These are phyloP conservation scores for Catostylus mosaicus DNA, from an alignment of 30 jellyfish, hydroid and myxozoan species.

Conservation along the genomic window DNA sequence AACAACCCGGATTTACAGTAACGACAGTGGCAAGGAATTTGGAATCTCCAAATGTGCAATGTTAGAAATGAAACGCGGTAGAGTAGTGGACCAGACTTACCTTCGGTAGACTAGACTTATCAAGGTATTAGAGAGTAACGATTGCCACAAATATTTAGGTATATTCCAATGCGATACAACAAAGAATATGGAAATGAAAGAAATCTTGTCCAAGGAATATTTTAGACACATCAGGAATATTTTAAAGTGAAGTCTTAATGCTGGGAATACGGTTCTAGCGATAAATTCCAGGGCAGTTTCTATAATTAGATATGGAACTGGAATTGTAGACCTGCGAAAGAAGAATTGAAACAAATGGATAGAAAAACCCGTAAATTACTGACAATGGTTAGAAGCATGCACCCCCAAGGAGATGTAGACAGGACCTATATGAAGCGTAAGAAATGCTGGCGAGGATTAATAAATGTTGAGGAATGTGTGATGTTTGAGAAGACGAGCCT, in stretches of 20 bases:
- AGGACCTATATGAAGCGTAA: background rate
- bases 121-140: constrained; percentile 25
- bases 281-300: background rate
- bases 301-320: constrained; percentile 7
- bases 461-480: background rate
- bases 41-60: constrained; percentile 44
- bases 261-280: background rate
- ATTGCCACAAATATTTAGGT: constrained; percentile 27
- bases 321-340: background rate
- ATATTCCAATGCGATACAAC: constrained; percentile 25
- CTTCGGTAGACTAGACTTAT: constrained; percentile 13
- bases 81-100: background rate
- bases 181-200: constrained; percentile 17
- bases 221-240: background rate
- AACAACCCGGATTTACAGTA: background rate
- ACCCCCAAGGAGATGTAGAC: background rate
- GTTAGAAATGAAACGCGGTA: constrained; percentile 28
- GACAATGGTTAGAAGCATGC: constrained; percentile 5
- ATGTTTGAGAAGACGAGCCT: background rate
- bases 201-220: background rate
- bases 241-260: no score
- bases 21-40: constrained; percentile 27
- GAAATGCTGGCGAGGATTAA: background rate
- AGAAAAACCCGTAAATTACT: background rate
- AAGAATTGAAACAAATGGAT: constrained; percentile 7